Evolutionary conservation across 2,113 vertebrate species (phyloP).

Genomic region (Cathartes aura): DNA sequence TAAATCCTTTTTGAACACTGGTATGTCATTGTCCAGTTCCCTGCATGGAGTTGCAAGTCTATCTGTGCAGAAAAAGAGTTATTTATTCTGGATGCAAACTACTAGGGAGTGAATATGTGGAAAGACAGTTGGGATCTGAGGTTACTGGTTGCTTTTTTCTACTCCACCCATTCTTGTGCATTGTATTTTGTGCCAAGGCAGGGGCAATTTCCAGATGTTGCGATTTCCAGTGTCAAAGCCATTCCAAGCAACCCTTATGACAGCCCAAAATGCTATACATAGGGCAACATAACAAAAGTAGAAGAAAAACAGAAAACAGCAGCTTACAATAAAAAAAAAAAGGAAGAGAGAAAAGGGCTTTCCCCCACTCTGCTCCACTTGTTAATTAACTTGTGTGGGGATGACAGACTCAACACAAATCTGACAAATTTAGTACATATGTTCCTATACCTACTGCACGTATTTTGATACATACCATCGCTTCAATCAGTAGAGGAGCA

Average conservation of each 20-base stretch:
- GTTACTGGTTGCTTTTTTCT: not conserved
- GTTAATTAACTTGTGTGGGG: not conserved
- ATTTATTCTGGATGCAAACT: not conserved
- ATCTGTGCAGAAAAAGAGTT: not conserved
- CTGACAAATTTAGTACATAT: not conserved
- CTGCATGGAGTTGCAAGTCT: rapidly evolving
- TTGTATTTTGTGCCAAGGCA: not conserved
- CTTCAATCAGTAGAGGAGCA: not conserved
- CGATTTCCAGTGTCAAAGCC: not conserved
- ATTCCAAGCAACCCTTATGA: not conserved
- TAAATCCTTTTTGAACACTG: not conserved
- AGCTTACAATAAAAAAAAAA: not conserved
- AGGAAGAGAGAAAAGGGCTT: not conserved
- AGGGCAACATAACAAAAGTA: not conserved
- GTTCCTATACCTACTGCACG: not conserved
- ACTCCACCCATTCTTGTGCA: not conserved
- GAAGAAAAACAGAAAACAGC: not conserved
- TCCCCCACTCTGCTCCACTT: not conserved
- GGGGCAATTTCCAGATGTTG: not conserved
- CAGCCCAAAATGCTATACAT: not conserved
- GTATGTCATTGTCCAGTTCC: not conserved
- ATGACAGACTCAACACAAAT: not conserved
- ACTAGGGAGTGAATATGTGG: not conserved
- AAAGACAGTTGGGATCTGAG: not conserved
- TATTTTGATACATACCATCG: not conserved